Evolutionary conservation across 2,888 invertebrate species (phyloP).

Genomic region (Didymodactylos carnosus): DNA sequence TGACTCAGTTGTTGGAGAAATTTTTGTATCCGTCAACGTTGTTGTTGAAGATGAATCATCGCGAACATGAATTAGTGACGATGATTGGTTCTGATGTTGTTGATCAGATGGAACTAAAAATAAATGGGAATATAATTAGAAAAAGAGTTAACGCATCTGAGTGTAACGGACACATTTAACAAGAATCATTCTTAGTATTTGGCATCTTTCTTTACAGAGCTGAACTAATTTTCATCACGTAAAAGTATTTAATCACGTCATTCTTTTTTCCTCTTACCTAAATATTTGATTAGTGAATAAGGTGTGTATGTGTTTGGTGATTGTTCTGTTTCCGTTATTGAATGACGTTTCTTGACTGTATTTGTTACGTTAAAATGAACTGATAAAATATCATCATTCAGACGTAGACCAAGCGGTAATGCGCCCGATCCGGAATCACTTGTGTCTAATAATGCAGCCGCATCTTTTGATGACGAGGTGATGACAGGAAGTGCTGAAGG

Average conservation of each 20-base stretch:
- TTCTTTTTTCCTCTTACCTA: too few species aligned
- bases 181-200: too few species aligned
- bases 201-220: too few species aligned
- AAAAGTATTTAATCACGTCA: too few species aligned
- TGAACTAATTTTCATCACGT: too few species aligned
- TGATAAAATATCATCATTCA: constrained; percentile 7
- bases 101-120: too few species aligned
- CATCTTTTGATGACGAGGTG: neutral
- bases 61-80: neutral
- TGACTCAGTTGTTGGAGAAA: neutral
- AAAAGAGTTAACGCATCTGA: too few species aligned
- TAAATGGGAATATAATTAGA: too few species aligned
- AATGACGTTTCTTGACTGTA: constrained; percentile 12
- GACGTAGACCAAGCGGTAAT: neutral
- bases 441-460: neutral
- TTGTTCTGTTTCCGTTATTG: constrained; percentile 1
- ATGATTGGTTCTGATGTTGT: too few species aligned
- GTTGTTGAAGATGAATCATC: neutral
- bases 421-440: neutral
- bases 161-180: too few species aligned
- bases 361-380: neutral
- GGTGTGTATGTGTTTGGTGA: neutral
- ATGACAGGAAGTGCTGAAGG: too few species aligned
- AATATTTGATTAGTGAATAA: neutral
- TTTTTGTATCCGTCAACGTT: neutral